Evolutionary conservation across 2,113 vertebrate species (phyloP), one percentile per base, ranked within the genome.

Genomic region (Corythaixoides concolor): DNA sequence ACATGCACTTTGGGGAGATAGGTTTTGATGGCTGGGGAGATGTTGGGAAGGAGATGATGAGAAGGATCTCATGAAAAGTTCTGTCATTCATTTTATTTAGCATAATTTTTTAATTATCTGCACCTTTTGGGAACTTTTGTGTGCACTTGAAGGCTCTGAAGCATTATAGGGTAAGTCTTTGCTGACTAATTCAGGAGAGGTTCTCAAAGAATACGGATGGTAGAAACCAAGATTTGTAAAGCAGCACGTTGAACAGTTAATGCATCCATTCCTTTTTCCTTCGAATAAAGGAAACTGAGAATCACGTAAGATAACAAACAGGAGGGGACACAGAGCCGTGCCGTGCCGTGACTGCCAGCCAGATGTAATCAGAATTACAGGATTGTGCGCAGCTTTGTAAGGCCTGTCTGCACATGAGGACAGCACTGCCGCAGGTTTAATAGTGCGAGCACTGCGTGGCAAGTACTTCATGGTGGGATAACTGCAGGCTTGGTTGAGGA

Each of bases 1-100:
- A 0, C 12, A 2, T 22, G 37, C 8, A 1, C 21, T 30, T 0
- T 6, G 43, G 37, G 55, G 62, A 75, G 13, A 45, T 11, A 15
- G 35, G 50, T 49, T 80, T 56, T 56, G 55, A 22, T 62, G 33
- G 24, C 60, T 82, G 24, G 33, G 50, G 58, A 64, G 69, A 58
- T 52, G 43, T 3, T 63, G 50, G 52, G 32, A 58, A 43, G 37
- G n/a, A 30, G 28, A n/a, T 3, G 11, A 43, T 26, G 16, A 86
- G 47, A 68, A 89, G 18, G 23, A 27, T 68, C 53, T 68, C 37
- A 21, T 27, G 3, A 30, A 30, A 49, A 74, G 17, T 73, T 60
- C 33, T 83, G 60, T 14, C 33, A 39, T 68, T 68, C 22, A 26
- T 80, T 64, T 56, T 37, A 72, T 37, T 77, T 69, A 60, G 45